Conservation (phyloP, 2,797 vertebrate species). For the Silurus aristotelis region DNA sequence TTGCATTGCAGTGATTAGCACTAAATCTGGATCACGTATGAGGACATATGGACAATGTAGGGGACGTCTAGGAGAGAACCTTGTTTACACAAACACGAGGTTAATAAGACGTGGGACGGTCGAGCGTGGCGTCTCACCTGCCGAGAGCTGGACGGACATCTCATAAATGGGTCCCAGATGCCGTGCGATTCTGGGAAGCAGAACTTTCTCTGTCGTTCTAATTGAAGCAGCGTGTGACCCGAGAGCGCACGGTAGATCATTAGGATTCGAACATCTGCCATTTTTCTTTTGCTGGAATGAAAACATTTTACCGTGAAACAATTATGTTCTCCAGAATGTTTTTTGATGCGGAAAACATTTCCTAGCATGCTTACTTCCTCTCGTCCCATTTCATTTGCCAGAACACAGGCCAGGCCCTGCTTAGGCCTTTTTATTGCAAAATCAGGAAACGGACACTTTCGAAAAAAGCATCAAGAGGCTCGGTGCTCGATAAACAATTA, state of each 20-base stretch:
- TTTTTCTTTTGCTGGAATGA: not conserved
- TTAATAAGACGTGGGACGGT: slow-evolving; percentile 31
- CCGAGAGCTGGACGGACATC: slow-evolving; percentile 30
- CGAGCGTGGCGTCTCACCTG: slow-evolving; percentile 14
- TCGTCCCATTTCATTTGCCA: not conserved
- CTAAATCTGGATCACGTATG: not conserved
- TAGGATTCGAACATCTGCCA: not conserved
- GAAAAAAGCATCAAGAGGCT: not conserved
- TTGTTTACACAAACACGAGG: slow-evolving; percentile 23
- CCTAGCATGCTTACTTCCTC: not conserved
- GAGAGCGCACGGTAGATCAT: slow-evolving; percentile 8
- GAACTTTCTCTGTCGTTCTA: slow-evolving; percentile 18
- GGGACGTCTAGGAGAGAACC: not conserved
- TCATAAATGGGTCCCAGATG: slow-evolving; percentile 47
- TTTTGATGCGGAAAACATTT: not conserved
- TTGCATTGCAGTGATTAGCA: not conserved
- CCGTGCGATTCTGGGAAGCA: slow-evolving; percentile 27
- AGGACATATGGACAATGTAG: not conserved
- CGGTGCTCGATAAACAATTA: not conserved
- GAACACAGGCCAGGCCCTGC: not conserved
- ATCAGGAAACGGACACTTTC: not conserved
- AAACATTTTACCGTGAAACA: not conserved
- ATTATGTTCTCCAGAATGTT: slow-evolving; percentile 2
- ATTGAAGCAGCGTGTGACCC: slow-evolving; percentile 40
- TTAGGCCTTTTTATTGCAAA: not conserved